Conservation (phyloP, 2,113 vertebrate species). For the Serinus canaria region DNA sequence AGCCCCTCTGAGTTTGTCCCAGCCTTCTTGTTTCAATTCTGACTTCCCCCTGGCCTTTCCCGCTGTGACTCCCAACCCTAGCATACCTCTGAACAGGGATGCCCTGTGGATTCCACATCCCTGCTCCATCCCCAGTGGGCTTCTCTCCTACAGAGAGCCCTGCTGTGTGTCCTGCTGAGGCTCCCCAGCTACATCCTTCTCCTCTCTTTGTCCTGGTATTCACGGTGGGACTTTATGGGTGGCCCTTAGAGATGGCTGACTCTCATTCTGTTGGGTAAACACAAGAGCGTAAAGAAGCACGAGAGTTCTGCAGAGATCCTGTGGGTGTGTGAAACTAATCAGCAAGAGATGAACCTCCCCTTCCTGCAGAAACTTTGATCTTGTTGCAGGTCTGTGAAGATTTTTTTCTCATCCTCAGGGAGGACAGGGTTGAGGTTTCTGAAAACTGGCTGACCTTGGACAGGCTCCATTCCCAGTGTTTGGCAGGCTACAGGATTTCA, state of each 20-base stretch:
- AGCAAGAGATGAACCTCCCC: background rate
- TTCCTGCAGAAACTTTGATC: background rate
- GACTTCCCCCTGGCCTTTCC: background rate
- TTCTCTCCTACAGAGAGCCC: background rate
- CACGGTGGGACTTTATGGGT: background rate
- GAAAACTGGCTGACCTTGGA: background rate
- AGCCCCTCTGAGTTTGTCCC: background rate
- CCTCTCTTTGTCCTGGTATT: background rate
- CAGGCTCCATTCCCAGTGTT: background rate
- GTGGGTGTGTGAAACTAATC: background rate
- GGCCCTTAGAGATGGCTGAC: background rate
- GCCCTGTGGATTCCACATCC: fast-evolving
- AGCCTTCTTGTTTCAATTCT: background rate
- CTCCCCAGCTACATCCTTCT: fast-evolving
- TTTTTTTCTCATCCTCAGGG: background rate
- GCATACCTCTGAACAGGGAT: background rate
- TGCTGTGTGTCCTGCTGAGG: background rate
- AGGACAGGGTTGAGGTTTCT: background rate
- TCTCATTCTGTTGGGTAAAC: background rate
- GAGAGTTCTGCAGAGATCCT: background rate
- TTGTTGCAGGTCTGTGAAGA: background rate
- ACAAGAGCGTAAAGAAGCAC: background rate
- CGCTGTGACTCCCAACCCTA: fast-evolving
- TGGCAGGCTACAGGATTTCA: background rate
- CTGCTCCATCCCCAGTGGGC: background rate